These are phyloP conservation scores for Metellina segmentata DNA, from an alignment of 2,888 invertebrate species.

Conservation along the genomic window DNA sequence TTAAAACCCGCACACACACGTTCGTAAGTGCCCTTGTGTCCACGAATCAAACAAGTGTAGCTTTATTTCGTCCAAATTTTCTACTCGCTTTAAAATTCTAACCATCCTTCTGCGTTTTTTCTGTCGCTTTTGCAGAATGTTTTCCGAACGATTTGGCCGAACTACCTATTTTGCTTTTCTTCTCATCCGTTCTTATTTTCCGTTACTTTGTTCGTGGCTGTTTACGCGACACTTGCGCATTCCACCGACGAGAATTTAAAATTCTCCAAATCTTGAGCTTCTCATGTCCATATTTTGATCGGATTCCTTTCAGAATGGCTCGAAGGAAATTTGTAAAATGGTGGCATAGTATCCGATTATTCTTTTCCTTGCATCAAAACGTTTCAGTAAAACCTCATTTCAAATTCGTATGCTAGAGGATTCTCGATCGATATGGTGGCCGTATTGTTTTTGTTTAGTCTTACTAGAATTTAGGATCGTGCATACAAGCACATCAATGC, in stretches of 20 bases:
- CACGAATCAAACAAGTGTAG: not conserved
- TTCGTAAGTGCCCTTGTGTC: not conserved
- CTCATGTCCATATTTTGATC: not conserved
- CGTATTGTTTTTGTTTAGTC: not conserved
- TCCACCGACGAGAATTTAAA: not conserved
- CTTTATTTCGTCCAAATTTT: not conserved
- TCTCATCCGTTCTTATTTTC: not conserved
- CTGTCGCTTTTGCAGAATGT: not conserved
- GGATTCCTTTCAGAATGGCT: not conserved
- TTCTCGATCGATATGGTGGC: not conserved
- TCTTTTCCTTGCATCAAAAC: not conserved
- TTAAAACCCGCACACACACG: not conserved
- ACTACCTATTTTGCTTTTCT: not conserved
- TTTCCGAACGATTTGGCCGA: not conserved
- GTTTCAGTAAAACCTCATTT: too few relatives aligned
- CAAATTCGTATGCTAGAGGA: not conserved
- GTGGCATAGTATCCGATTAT: not conserved
- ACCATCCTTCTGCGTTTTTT: not conserved
- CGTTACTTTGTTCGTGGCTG: not conserved
- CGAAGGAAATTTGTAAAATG: not conserved
- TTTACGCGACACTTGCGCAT: not conserved
- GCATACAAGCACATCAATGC: too few relatives aligned
- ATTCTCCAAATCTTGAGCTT: not conserved
- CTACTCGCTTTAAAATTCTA: not conserved
- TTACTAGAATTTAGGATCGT: too few relatives aligned